Base-by-base conservation (phyloP, 2,797 vertebrate species). In the Gymnocypris eckloni region DNA sequence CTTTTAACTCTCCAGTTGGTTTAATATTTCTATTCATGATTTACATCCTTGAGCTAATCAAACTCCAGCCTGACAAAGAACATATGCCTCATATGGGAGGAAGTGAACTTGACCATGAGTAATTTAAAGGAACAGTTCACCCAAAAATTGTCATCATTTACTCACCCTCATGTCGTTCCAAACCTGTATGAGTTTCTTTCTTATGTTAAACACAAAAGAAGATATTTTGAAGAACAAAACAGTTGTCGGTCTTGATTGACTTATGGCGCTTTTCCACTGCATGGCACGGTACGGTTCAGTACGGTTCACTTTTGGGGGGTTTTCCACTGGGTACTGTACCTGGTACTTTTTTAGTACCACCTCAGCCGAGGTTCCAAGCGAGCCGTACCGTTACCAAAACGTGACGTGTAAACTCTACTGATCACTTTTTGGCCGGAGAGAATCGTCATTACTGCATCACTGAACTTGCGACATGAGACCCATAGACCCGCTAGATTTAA, bases 41-140 rank as follows among this genome's bases (percentile, higher is more conserved):
- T 59, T 82, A 43, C 61, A 33, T 39, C 73, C 61, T 52, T 0
- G 13, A 18, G 33, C 33, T 43, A 59, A 69, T 33, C 12, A 13
- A 28, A 33, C 61, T 67, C 64, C n/a, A 79, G 33, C 50, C 69
- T 72, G 52, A 72, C 69, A 72, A 72, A n/a, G 52, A 82, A 72
- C 16, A 16, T 28, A 41, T 79, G 77, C 28, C 41, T 56, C 37
- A 8, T 28, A 28, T 72, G 5, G 15, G 61, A 64, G 64, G 64
- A 82, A 69, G 13, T 72, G 43, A 86, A 79, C 79, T 4, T 52
- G 20, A 18, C 22, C 25, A 9, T 8, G 18, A 6, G 41, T 18
- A 67, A 67, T 67, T 67, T 18, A 61, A 25, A 11, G 4, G 4
- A 25, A 5, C 10, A 11, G n/a, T 12, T 61, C 59, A 61, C 10